Evolutionary conservation across 1,140 invertebrate genomes (phyloP), one percentile per base, ranked within the genome.

Genomic region (Ostrea denselamellosa): DNA sequence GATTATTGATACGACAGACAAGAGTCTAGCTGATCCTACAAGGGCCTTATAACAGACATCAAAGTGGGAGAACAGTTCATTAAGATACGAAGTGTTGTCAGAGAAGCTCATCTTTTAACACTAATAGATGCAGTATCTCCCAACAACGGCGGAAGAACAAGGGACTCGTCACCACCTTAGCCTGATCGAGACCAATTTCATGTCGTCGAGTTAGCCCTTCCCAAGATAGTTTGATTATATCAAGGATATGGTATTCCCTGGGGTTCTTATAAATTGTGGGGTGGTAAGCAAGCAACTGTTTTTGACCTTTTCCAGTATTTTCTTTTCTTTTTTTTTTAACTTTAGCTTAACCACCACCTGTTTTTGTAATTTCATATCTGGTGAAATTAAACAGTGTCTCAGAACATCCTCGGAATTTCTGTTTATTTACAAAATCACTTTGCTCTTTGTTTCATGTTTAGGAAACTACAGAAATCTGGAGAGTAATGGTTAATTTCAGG

Each of bases 361-460:
- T 77, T 77, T 58, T 77, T 25, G 68, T 77, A 25, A 34, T 34
- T 22, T 25, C 34, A 77, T 77, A 77, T 77, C 68, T 28, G 28
- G 17, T 14, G 68, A 77, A 77, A 28, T 77, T 77, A 77, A 77
- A 28, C 68, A 28, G 14, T 28, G 68, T 77, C 14, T 77, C 22
- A 25, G 68, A 77, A 28, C 68, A 77, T 77, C 22, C 68, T 28
- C 25, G 68, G 68, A 77, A 77, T 77, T 77, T 77, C 7, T 77
- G 68, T 77, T 77, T 77, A 77, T 77, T 77, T 77, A 77, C 68
- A 77, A 77, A 77, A 77, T 77, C 68, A 77, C 68, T 77, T 77
- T 77, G 68, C 68, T 77, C 68, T 25, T 77, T 77, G 68, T 77
- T 77, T 77, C 68, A 77, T 77, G 68, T 77, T 77, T 25, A 34